These are phyloP conservation scores for Bugula neritina DNA, from an alignment of 2,888 invertebrate genomes.

Conservation along the genomic window DNA sequence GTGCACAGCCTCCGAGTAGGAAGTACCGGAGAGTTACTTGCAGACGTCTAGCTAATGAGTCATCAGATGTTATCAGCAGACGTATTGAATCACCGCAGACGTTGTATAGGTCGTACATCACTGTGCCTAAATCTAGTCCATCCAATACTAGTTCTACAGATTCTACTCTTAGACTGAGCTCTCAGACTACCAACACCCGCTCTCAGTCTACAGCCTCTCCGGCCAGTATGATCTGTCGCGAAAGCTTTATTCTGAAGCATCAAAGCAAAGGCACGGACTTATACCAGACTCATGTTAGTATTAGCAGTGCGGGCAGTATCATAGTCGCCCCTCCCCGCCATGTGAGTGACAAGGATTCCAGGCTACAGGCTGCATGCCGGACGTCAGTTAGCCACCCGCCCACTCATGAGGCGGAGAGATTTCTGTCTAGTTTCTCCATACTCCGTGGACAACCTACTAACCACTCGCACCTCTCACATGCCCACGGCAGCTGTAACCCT, in stretches of 20 bases:
- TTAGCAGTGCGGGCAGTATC: not conserved
- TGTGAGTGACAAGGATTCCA: not conserved
- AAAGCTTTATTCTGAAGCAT: conserved; percentile 7
- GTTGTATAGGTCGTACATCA: no score
- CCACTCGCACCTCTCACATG: not conserved
- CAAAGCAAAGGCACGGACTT: not conserved
- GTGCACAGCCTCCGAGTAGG: not conserved
- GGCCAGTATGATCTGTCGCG: not conserved
- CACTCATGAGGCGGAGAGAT: not conserved
- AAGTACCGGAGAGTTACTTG: conserved; percentile 2
- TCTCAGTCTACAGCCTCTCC: not conserved
- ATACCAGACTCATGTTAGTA: not conserved
- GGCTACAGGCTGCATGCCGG: not conserved
- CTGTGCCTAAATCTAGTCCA: no score
- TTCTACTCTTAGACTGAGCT: not conserved
- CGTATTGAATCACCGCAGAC: no score
- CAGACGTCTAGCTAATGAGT: not conserved
- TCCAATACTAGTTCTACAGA: not conserved
- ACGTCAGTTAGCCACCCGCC: not conserved
- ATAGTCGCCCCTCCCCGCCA: not conserved
- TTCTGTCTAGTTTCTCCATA: not conserved
- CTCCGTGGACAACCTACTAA: not conserved
- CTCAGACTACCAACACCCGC: not conserved
- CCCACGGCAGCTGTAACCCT: not conserved
- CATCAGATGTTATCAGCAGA: no score